Evolutionary conservation across 2,888 invertebrate genomes (phyloP), one percentile per base, ranked within the genome.

Genomic region (Tineola bisselliella): DNA sequence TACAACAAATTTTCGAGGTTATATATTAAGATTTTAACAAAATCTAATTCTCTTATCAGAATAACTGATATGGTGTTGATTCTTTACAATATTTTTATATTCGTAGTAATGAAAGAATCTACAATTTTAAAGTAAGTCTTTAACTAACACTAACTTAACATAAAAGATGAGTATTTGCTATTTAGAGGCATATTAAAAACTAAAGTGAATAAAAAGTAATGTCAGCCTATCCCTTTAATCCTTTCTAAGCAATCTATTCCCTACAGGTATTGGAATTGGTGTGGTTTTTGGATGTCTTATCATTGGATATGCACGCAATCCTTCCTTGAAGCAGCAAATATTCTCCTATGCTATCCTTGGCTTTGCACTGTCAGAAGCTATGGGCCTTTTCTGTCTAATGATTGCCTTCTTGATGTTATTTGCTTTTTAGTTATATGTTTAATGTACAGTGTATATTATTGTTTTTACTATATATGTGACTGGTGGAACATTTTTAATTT

Each of bases 341-440:
- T 99, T 99, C 90, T 95, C 96, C 70, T 99, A 98, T 86, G 98
- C 98, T 75, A 96, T 99, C 81, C 90, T 99, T 78, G 98, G 98
- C 73, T 99, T 99, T 88, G 98, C 98, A 74, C 89, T 99, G 67
- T 95, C 97, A 67, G 99, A 99, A 91, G 98, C 98, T 72, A 97
- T 99, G 97, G 98, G 98, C 77, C 92, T 99, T 65, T 99, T 99
- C 90, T 98, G 98, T 90, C 90, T 99, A 75, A 98, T 98, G 97
- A 97, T 99, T 91, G 96, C 97, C 66, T 98, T 99, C 91, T 89
- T 99, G 76, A 91, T 99, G 88, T 90, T 99, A 74, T 99, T 97
- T 88, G 97, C 96, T 76, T 93, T 97, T 88, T 56, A 56, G 19
- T 19, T 56, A 5, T 56, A 56, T 56, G 56, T 25, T 62, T 65